Evolutionary conservation across 2,113 vertebrate species (phyloP).

Genomic region (Dipodomys spectabilis): DNA sequence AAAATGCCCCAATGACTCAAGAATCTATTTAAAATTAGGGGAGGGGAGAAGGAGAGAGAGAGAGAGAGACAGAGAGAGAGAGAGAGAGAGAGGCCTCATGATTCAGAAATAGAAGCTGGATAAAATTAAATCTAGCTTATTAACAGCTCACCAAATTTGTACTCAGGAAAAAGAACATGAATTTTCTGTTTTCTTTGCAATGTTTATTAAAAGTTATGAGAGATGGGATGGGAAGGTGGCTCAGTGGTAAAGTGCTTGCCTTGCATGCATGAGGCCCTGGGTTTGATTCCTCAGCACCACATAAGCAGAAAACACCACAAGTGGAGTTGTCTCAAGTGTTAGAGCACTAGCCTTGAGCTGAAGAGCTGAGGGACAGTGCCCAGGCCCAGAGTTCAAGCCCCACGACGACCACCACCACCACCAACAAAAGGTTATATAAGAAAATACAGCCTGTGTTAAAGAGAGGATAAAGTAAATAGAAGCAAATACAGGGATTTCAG

Average conservation of each 20-base stretch:
- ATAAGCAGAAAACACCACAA: too few species aligned
- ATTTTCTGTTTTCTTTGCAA: neutral
- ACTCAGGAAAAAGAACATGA: neutral
- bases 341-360: too few species aligned
- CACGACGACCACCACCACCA: too few species aligned
- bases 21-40: neutral
- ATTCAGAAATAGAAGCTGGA: constrained; percentile 40
- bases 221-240: neutral
- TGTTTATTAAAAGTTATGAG: neutral
- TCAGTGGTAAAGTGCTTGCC: too few species aligned
- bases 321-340: too few species aligned
- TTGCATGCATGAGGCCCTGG: too few species aligned
- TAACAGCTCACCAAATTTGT: neutral
- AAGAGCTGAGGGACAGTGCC: too few species aligned
- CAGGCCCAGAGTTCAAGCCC: too few species aligned
- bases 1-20: constrained; percentile 1
- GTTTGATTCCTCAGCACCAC: too few species aligned
- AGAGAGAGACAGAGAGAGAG: neutral
- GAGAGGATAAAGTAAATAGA: neutral
- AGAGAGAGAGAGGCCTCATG: neutral
- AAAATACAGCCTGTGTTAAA: neutral
- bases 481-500: neutral
- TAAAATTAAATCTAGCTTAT: constrained; percentile 33
- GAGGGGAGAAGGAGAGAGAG: too few species aligned
- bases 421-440: neutral